Base-by-base conservation (phyloP, 2,797 vertebrate genomes). In the Cirrhinus mrigala region DNA sequence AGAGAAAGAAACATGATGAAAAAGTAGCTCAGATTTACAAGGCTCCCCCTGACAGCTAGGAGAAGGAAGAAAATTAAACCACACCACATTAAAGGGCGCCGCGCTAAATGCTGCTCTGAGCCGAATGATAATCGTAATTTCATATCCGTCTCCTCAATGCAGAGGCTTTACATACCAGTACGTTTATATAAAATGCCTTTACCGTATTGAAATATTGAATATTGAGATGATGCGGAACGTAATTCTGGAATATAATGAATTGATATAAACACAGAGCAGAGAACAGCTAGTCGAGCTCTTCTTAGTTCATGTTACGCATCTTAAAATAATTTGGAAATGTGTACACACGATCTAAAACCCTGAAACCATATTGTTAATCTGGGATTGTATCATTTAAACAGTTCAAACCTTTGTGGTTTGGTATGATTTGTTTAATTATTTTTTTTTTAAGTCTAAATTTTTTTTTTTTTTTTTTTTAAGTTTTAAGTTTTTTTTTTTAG, bases 11-110 rank as follows among this genome's bases (percentile, higher is more conserved):
- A 94, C 93, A 91, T 94, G 95, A 96, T 96, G 95, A 95, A 96
- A 96, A 96, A 95, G 94, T 96, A 93, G 93, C 93, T 89, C 91
- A 96, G 96, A 96, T 96, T 96, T 96, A 96, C 94, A 95, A 94
- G 94, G 91, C 92, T 91, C 93, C 90, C 91, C 89, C 89, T 92
- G 94, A 95, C 95, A 94, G 95, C 92, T 89, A 81, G 92, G 93
- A 94, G 95, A 95, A 95, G 94, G 92, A 94, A 94, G 94, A 95
- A 95, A 96, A 95, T 96, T 95, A 96, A 96, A 94, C 92, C 89
- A 48, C 90, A 91, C 93, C 93, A 92, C 93, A 94, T 96, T 95
- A 95, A 95, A 95, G 94, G 94, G 90, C 5, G 54, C 89, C 86
- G 92, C 92, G 93, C 95, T 95, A 95, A 93, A 91, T 89, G 87